A percentile compares a stretch with the other conserved stretches of the same genome.
phyloP scores from a whole-genome alignment of 1,140 invertebrate genomes.

The Teleogryllus occipitalis region DNA sequence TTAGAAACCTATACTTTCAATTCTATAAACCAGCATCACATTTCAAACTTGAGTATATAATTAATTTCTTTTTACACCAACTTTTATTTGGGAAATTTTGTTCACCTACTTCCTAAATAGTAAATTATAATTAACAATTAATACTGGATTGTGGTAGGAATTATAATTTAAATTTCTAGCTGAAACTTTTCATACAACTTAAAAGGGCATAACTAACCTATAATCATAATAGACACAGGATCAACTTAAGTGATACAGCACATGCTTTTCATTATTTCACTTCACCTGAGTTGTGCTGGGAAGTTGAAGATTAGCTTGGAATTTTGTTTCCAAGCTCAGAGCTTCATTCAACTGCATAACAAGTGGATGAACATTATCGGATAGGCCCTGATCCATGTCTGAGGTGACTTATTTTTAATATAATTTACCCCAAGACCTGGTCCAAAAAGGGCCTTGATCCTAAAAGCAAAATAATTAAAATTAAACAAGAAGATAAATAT shows the following conservation, averaged over 20 bases:
- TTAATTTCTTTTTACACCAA: too few relatives aligned
- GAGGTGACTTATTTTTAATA: conserved; percentile 14
- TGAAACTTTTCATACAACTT: not conserved
- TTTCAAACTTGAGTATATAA: too few relatives aligned
- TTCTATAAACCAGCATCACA: too few relatives aligned
- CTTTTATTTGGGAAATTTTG: not conserved
- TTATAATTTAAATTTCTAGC: not conserved
- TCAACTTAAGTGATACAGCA: not conserved
- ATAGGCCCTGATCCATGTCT: conserved; percentile 23
- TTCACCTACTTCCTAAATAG: not conserved
- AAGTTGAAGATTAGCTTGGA: conserved; percentile 29
- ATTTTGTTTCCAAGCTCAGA: conserved; percentile 29
- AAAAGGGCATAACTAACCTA: not conserved
- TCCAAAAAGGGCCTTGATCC: not conserved
- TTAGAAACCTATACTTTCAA: too few relatives aligned
- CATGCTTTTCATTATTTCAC: not conserved
- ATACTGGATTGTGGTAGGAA: not conserved
- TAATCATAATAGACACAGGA: not conserved
- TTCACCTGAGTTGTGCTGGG: conserved; percentile 27
- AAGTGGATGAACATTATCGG: conserved; percentile 24
- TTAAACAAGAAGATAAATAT: not conserved
- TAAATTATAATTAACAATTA: not conserved
- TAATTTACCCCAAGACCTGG: not conserved
- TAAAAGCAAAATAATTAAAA: not conserved
- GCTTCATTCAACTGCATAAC: conserved; percentile 28